phyloP scores from a whole-genome alignment of 2,113 vertebrate species.

The Malurus elegans region DNA sequence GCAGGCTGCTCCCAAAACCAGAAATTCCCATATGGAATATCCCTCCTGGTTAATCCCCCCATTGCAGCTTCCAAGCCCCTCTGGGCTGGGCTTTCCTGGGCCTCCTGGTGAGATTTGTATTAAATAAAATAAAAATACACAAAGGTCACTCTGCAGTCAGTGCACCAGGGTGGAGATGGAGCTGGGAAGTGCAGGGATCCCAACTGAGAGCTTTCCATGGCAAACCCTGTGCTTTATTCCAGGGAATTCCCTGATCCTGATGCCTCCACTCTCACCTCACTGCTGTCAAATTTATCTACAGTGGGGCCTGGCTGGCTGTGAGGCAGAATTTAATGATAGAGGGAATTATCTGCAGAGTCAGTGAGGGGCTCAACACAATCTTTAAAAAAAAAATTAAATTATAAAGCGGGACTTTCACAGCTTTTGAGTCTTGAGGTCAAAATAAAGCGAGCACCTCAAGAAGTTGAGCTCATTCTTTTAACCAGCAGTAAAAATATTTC shows the following conservation, averaged over 20 bases:
- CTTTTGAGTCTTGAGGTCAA: background rate
- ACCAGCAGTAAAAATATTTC: no score
- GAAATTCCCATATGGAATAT: rapidly evolving
- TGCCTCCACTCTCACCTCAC: rapidly evolving
- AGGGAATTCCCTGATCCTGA: background rate
- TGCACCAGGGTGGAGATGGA: background rate
- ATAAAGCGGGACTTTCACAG: background rate
- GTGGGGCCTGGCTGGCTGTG: rapidly evolving
- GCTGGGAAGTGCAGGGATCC: background rate
- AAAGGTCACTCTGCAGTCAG: background rate
- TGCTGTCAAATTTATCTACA: background rate
- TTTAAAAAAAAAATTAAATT: background rate
- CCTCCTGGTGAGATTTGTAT: background rate
- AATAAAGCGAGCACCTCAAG: background rate
- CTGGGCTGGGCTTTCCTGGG: background rate
- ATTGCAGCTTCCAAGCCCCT: background rate
- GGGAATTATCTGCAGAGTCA: background rate
- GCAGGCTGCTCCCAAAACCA: background rate
- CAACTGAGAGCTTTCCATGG: rapidly evolving
- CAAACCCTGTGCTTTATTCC: background rate
- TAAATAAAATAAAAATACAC: background rate
- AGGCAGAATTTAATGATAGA: background rate
- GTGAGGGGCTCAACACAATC: rapidly evolving
- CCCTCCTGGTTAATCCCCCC: background rate
- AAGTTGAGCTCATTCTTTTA: no score